phyloP scores from a whole-genome alignment of 2,113 vertebrate genomes.

The Sturnira hondurensis region DNA sequence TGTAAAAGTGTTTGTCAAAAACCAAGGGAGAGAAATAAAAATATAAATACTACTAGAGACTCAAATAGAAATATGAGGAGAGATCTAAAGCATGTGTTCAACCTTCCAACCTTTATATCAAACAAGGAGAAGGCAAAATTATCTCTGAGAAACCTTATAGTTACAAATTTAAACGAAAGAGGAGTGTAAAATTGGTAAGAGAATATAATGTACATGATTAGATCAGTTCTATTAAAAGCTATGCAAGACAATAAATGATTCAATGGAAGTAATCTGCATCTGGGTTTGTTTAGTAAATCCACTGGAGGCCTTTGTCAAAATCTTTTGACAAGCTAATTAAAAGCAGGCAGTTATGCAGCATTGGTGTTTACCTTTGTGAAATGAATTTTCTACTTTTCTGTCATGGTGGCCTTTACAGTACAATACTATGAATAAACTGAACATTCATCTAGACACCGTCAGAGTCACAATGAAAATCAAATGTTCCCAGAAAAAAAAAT shows the following conservation, averaged over 20 bases:
- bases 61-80: conserved; percentile 59
- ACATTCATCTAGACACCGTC: conserved; percentile 47
- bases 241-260: conserved; percentile 77
- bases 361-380: conserved; percentile 81
- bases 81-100: conserved; percentile 56
- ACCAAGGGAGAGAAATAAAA: not conserved
- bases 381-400: conserved; percentile 70
- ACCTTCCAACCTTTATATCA: conserved; percentile 26
- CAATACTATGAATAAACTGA: conserved; percentile 55
- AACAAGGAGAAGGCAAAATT: not conserved
- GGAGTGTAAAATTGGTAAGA: conserved; percentile 71
- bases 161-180: conserved; percentile 71
- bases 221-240: conserved; percentile 81
- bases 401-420: conserved; percentile 75
- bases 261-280: conserved; percentile 75
- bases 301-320: conserved; percentile 83
- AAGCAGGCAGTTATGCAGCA: conserved; percentile 75
- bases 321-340: conserved; percentile 86
- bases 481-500: not conserved
- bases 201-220: conserved; percentile 77
- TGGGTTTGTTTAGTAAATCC: conserved; percentile 80
- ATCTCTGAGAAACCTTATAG: conserved; percentile 47
- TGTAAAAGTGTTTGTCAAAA: conserved; percentile 1
- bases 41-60: not conserved
- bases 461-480: conserved; percentile 47